Percentiles rank a stretch among this genome's conserved stretches.
phyloP scores from a whole-genome alignment of 2,797 vertebrate species.

The Carduelis carduelis region DNA sequence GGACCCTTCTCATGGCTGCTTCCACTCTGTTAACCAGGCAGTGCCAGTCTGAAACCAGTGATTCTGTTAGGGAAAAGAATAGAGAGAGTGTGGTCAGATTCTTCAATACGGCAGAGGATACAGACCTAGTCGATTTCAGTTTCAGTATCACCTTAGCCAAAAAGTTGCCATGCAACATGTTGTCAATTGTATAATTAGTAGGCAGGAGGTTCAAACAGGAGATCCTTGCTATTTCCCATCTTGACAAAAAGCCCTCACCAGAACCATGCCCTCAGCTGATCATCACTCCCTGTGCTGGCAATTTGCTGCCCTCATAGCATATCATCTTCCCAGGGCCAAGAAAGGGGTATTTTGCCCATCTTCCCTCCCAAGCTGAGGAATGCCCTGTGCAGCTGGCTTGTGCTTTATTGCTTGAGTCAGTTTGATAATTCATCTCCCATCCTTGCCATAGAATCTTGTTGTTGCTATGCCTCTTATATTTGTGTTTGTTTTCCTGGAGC shows the following conservation, averaged over 20 bases:
- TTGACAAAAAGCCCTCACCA: neutral
- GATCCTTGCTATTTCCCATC: neutral
- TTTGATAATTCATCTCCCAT: neutral
- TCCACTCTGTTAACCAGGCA: neutral
- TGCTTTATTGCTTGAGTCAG: neutral
- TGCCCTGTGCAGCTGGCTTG: neutral
- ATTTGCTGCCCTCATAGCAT: neutral
- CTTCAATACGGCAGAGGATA: neutral
- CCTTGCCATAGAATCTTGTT: neutral
- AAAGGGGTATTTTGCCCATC: neutral
- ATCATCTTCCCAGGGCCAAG: neutral
- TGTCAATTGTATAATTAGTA: neutral
- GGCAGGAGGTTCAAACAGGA: neutral
- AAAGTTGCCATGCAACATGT: neutral
- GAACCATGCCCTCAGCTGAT: neutral
- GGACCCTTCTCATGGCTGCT: neutral
- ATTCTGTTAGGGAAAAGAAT: neutral
- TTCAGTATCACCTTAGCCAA: neutral
- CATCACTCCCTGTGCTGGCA: neutral
- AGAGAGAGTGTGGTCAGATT: neutral
- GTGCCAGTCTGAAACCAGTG: neutral
- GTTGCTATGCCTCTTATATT: neutral
- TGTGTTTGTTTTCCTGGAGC: neutral
- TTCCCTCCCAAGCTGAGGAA: neutral
- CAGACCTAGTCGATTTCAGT: neutral